These are phyloP conservation scores for Silurus lanzhouensis DNA, from an alignment of 2,797 vertebrate genomes.

Conservation along the genomic window DNA sequence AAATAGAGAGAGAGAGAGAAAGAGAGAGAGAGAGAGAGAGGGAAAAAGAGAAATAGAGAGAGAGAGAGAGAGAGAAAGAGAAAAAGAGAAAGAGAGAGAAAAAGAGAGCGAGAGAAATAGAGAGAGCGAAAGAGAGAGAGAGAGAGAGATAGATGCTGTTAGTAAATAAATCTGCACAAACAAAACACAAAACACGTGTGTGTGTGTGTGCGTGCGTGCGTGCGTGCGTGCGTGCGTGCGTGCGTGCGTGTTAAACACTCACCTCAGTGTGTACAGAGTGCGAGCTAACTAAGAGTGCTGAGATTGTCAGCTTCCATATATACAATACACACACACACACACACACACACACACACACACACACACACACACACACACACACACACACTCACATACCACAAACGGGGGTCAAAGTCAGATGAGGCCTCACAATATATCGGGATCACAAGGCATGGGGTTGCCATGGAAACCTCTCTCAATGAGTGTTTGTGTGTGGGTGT, in stretches of 20 bases:
- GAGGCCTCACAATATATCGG: conserved; percentile 83
- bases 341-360: conserved; percentile 43
- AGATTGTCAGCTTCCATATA: conserved; percentile 20
- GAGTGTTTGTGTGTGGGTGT: not conserved
- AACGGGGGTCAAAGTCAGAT: conserved; percentile 53
- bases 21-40: not conserved
- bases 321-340: conserved; percentile 34
- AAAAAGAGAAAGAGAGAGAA: no score
- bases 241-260: conserved; percentile 56
- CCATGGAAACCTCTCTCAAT: conserved; percentile 83
- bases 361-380: conserved; percentile 25
- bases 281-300: conserved; percentile 58
- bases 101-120: no score
- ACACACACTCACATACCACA: conserved; percentile 9
- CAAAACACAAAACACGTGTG: not conserved
- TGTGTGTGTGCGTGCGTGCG: not conserved
- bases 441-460: conserved; percentile 88
- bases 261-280: conserved; percentile 64
- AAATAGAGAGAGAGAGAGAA: no score
- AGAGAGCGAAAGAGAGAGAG: no score
- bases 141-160: not conserved
- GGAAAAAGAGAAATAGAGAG: no score
- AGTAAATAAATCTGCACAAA: no score
- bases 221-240: conserved; percentile 33
- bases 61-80: no score